Percentiles rank a stretch among this genome's conserved stretches.
Evolutionary conservation across 2,888 invertebrate species (phyloP).

Genomic region (Sphaerolaimus hirsutus): DNA sequence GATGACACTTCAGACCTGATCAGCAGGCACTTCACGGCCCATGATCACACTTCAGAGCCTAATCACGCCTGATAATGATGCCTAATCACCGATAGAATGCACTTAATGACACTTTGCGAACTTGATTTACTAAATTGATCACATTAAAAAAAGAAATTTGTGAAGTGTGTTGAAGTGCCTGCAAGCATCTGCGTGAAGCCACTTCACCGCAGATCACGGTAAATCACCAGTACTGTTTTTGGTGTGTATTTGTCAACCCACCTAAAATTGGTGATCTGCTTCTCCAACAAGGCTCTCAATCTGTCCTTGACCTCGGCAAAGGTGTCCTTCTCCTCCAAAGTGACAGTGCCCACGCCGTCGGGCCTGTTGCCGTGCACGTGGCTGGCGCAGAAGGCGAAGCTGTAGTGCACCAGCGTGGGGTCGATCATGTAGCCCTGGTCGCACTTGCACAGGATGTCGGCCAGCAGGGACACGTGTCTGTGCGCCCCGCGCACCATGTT

Average conservation of each 20-base stretch:
- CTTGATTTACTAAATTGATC: neutral
- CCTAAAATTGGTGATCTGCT: conserved; percentile 97
- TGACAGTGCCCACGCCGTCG: conserved; percentile 93
- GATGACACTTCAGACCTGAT: too few relatives aligned
- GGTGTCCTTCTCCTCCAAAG: conserved; percentile 67
- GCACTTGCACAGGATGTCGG: conserved; percentile 66
- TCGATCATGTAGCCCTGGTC: conserved; percentile 85
- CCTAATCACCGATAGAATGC: too few relatives aligned
- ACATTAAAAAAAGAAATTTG: too few relatives aligned
- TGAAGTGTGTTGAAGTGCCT: too few relatives aligned
- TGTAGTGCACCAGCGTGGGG: conserved; percentile 91
- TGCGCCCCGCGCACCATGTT: conserved; percentile 81
- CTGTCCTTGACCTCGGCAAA: conserved; percentile 92
- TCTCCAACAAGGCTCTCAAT: conserved; percentile 65
- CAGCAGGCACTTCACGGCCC: too few relatives aligned
- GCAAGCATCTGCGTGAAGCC: too few relatives aligned
- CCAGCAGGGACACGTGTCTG: conserved; percentile 79
- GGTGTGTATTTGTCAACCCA: conserved; percentile 24
- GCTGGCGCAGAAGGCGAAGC: conserved; percentile 95
- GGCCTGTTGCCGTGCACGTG: conserved; percentile 98
- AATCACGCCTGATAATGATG: too few relatives aligned
- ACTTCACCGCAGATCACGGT: too few relatives aligned
- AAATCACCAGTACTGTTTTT: neutral
- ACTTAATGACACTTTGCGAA: too few relatives aligned
- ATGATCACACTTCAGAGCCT: too few relatives aligned